phyloP scores from a whole-genome alignment of 2,888 invertebrate species.

The Criorhina ranunculi region DNA sequence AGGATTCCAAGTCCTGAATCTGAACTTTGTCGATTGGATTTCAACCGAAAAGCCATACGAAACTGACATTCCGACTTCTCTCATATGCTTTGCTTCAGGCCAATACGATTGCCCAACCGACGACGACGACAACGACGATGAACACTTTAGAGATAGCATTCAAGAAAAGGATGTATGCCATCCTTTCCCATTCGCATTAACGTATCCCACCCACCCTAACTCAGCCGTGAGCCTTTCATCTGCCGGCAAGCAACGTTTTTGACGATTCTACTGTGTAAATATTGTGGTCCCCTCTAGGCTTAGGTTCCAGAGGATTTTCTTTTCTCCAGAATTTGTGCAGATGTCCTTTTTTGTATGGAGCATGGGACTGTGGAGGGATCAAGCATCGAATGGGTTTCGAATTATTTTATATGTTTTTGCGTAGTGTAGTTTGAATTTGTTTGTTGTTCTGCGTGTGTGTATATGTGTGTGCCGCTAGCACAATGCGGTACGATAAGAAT shows the following conservation, averaged over 20 bases:
- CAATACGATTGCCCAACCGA: slow-evolving; percentile 29
- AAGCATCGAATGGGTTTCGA: slow-evolving; percentile 31
- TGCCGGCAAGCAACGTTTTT: slow-evolving; percentile 10
- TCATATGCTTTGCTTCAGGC: slow-evolving; percentile 23
- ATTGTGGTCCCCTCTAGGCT: slow-evolving; percentile 8
- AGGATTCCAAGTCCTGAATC: neutral
- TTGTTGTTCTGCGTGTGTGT: slow-evolving; percentile 15
- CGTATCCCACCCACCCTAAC: slow-evolving; percentile 2
- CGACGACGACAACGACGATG: neutral
- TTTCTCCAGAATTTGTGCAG: slow-evolving; percentile 3
- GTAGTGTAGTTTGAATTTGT: slow-evolving; percentile 17
- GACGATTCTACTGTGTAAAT: slow-evolving; percentile 22
- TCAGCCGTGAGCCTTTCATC: slow-evolving; percentile 1
- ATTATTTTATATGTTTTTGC: slow-evolving; percentile 40
- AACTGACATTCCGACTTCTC: slow-evolving; percentile 49
- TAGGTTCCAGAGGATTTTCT: slow-evolving; percentile 20
- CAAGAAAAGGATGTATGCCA: slow-evolving; percentile 39
- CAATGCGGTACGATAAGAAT: slow-evolving; percentile 7
- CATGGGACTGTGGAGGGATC: neutral
- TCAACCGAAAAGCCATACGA: slow-evolving; percentile 33
- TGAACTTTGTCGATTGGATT: slow-evolving; percentile 54
- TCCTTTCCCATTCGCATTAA: slow-evolving; percentile 45
- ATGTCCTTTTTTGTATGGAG: slow-evolving; percentile 11
- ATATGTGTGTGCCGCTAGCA: neutral
- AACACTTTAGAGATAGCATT: slow-evolving; percentile 41